Evolutionary conservation across 1,140 invertebrate genomes (phyloP), one percentile per base, ranked within the genome.

Genomic region (Hypothenemus hampei): DNA sequence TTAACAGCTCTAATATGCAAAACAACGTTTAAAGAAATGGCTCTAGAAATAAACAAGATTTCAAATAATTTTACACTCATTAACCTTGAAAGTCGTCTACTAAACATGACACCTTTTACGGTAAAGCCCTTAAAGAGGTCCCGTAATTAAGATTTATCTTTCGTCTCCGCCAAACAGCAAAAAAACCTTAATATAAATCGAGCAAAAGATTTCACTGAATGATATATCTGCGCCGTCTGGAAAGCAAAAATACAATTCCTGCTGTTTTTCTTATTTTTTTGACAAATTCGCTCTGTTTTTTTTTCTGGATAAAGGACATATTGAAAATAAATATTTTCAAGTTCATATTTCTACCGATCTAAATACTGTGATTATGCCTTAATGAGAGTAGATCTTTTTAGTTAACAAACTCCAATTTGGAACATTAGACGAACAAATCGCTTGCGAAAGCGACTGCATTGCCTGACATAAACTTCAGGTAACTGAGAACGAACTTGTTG

Each of bases 91-190:
- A 31, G 8, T 31, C 3, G 26, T 8, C 36, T 3, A 16, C 19
- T n/a, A 39, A 39, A 18, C 36, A 18, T 39, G 3, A 18, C 36
- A 39, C 18, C 4, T 39, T 16, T 15, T 39, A 39, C n/a, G 19
- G n/a, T 18, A 39, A 39, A 39, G 36, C 19, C 36, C n/a, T 39
- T 39, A 39, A 39, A 39, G 18, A 18, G 18, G 13, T 19, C 18
- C 19, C 13, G n/a, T 39, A 39, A 39, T 39, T 39, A 39, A 39
- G 36, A 39, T 39, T 39, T 39, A 39, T 39, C 36, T 31, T 31
- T 10, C 36, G 19, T 39, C 3, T 18, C 36, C 36, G 36, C n/a
- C 36, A 16, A 18, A 15, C n/a, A 39, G 13, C 13, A 31, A n/a
- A n/a, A 31, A 31, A 31, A 31, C 26, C 26, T 8, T 31, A 31